Conservation (phyloP, 2,797 vertebrate species). For the Hippoglossus hippoglossus region DNA sequence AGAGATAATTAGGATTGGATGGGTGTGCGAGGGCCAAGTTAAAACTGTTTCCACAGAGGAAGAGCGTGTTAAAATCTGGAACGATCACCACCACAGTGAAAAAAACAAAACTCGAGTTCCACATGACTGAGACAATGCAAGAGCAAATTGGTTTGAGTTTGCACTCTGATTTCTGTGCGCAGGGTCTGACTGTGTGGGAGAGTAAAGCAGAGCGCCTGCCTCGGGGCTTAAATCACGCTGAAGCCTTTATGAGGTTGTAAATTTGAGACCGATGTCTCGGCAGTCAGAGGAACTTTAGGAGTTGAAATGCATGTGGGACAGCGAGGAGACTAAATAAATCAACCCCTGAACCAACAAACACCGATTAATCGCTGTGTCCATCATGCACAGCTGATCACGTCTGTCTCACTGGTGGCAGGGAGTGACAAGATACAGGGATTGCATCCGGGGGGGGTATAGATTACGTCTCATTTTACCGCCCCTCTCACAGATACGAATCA, state of each 20-base stretch:
- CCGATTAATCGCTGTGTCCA: conserved; percentile 76
- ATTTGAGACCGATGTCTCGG: conserved; percentile 72
- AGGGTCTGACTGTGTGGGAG: conserved; percentile 24
- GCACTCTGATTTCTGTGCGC: conserved; percentile 10
- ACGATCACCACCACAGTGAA: background rate
- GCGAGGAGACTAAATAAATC: conserved; percentile 75
- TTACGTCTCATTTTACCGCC: conserved; percentile 69
- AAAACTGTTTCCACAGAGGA: conserved; percentile 38
- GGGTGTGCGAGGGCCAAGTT: conserved; percentile 17
- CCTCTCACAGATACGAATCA: conserved; percentile 65
- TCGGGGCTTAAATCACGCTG: conserved; percentile 78
- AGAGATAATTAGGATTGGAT: conserved; percentile 57
- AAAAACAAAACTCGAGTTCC: conserved; percentile 4
- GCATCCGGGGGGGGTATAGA: conserved; percentile 56
- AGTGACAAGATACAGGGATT: conserved; percentile 58
- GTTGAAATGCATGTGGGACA: conserved; percentile 61
- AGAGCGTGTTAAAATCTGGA: conserved; percentile 21
- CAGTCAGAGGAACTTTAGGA: conserved; percentile 72
- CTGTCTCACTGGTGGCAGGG: conserved; percentile 34
- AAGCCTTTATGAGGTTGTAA: conserved; percentile 81
- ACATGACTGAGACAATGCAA: conserved; percentile 7
- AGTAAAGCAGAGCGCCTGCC: conserved; percentile 28
- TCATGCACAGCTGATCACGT: conserved; percentile 68
- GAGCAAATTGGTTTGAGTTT: conserved; percentile 25
- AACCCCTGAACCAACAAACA: conserved; percentile 53